Evolutionary conservation across 2,888 invertebrate genomes (phyloP).

Genomic region (Cryptus viduatorius): DNA sequence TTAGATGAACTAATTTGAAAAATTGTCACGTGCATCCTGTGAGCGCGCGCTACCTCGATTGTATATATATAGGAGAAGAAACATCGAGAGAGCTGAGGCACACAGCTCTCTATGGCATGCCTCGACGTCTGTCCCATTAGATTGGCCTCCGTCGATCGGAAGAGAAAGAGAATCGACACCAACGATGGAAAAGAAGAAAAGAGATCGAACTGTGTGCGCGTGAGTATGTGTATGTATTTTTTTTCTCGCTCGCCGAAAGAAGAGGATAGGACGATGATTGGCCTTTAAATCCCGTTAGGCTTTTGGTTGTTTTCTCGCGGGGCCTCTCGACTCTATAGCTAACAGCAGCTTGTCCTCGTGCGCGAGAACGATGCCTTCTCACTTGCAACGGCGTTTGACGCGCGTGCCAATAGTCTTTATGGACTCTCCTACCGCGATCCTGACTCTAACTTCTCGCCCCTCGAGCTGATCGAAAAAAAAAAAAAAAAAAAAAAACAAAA

Average conservation of each 20-base stretch:
- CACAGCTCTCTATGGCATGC: constrained; percentile 70
- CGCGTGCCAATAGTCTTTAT: constrained; percentile 60
- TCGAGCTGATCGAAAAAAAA: neutral
- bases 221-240: constrained; percentile 22
- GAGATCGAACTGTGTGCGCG: constrained; percentile 22
- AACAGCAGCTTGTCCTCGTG: constrained; percentile 28
- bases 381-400: constrained; percentile 51
- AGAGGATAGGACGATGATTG: constrained; percentile 69
- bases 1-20: constrained; percentile 78
- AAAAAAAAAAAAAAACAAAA: neutral
- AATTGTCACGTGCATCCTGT: constrained; percentile 83
- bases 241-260: constrained; percentile 27
- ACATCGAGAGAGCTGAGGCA: constrained; percentile 41
- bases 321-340: constrained; percentile 17
- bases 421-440: constrained; percentile 31
- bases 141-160: constrained; percentile 62
- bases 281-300: constrained; percentile 80
- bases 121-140: constrained; percentile 71
- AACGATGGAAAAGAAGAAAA: constrained; percentile 32
- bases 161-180: constrained; percentile 41
- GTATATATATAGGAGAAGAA: neutral
- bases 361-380: constrained; percentile 52
- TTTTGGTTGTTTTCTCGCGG: constrained; percentile 59
- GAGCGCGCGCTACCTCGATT: constrained; percentile 65
- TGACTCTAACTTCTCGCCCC: neutral